These are phyloP conservation scores for Stigmatopora nigra DNA, from an alignment of 2,113 vertebrate species.

Conservation along the genomic window DNA sequence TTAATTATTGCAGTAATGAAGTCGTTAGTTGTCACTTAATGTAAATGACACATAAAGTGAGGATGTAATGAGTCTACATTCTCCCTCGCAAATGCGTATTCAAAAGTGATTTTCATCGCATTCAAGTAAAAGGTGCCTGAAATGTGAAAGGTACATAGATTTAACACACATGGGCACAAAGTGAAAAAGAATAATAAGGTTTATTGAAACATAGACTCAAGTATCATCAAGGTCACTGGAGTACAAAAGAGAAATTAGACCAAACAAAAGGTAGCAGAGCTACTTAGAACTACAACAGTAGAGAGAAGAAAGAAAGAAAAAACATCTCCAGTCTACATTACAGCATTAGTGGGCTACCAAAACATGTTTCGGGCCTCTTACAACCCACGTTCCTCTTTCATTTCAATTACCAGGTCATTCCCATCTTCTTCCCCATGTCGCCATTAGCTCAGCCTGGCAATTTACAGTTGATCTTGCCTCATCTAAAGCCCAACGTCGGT, in stretches of 20 bases:
- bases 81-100: conserved; percentile 44
- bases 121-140: conserved; percentile 1
- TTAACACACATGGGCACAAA: not conserved
- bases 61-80: conserved; percentile 54
- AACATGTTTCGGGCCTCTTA: conserved; percentile 30
- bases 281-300: conserved; percentile 24
- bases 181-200: conserved; percentile 31
- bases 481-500: conserved; percentile 50
- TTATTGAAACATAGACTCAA: conserved; percentile 53
- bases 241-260: conserved; percentile 33
- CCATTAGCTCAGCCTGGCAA: conserved; percentile 66
- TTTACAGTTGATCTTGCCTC: conserved; percentile 68
- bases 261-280: conserved; percentile 6
- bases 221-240: conserved; percentile 47
- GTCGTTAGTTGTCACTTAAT: conserved; percentile 62
- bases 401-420: conserved; percentile 62
- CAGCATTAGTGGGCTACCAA: conserved; percentile 39
- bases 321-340: conserved; percentile 58
- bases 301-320: conserved; percentile 26
- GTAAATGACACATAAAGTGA: conserved; percentile 55
- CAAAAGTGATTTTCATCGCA: conserved; percentile 37
- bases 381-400: conserved; percentile 46
- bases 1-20: conserved; percentile 71
- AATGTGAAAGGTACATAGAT: not conserved
- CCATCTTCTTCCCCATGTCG: conserved; percentile 45